Conservation (phyloP, 1,140 invertebrate species). For the Drosophila malerkotliana region DNA sequence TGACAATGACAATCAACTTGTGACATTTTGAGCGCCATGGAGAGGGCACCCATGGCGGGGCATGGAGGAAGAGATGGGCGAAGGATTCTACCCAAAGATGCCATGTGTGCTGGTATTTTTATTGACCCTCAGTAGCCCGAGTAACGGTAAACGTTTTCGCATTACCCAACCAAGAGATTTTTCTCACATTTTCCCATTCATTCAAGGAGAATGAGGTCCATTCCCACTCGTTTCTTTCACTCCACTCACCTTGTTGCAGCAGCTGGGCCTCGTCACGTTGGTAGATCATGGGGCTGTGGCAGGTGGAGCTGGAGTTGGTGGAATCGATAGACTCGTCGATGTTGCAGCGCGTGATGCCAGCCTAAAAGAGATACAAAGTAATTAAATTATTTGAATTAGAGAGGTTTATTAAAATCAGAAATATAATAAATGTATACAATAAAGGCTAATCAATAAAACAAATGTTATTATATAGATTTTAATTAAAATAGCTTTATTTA, state of each 20-base stretch:
- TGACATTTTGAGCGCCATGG: constrained; percentile 63
- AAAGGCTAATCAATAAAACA: no score
- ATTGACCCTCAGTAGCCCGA: constrained; percentile 57
- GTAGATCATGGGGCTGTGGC: constrained; percentile 82
- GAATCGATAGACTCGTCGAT: constrained; percentile 83
- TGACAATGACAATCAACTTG: constrained; percentile 80
- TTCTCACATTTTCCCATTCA: constrained; percentile 4
- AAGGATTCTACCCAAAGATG: not conserved
- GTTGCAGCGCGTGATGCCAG: constrained; percentile 81
- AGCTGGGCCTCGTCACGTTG: constrained; percentile 82
- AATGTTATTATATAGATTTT: not conserved
- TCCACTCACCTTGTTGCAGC: constrained; percentile 74
- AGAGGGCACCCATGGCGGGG: not conserved
- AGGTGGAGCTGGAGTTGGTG: constrained; percentile 81
- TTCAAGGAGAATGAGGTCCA: no score
- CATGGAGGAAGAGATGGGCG: no score
- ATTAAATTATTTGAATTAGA: constrained; percentile 6
- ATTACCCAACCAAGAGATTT: constrained; percentile 18
- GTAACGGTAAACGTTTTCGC: constrained; percentile 31
- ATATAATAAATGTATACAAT: no score
- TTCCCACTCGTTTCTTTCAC: not conserved
- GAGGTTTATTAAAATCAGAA: no score
- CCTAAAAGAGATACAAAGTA: constrained; percentile 37
- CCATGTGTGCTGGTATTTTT: constrained; percentile 64
- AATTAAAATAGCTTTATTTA: not conserved